Base-by-base conservation (phyloP, 2,113 vertebrate genomes). In the Polypterus bichir region DNA sequence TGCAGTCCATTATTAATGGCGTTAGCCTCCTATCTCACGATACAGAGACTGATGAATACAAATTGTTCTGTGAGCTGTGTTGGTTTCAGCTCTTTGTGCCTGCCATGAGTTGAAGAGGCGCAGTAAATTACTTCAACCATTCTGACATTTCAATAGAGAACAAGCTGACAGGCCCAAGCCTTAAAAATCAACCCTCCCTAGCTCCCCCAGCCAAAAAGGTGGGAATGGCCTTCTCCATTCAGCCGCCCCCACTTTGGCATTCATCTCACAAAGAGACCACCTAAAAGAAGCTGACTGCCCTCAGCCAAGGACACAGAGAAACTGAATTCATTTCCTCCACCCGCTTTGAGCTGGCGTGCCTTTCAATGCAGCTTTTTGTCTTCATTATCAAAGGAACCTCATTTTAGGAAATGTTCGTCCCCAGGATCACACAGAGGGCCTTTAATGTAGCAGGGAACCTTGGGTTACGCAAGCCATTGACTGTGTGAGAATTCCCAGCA, bases 201-300 rank as follows among this genome's bases (percentile, higher is more conserved):
- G 27, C 27, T 27, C 56, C 56, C 56, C 56, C 44, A 45, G 3
- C 27, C 6, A 4, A 44, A 2, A 58, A 58, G 56, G 56, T 58
- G 56, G 56, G 56, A 58, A 58, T 44, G n/a, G 56, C 56, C 56
- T 45, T 58, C 56, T 7, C 44, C 46, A 58, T 45, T 44, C 56
- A 58, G 27, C 56, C 9, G 56, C 4, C 46, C 56, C 56, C 46
- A 3, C 56, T 58, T 58, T 58, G 11, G n/a, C 6, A 58, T 58
- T 58, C 56, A 7, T 27, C 9, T 58, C 56, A 58, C 56, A 58
- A 58, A 58, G 44, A 58, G 56, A 58, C 56, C 56, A 58, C 56
- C 56, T 55, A 55, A 55, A 55, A 55, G 10, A 27, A 9, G 5
- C 54, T 11, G 54, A 6, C 44, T 55, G 54, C 9, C 54, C 54